Evolutionary conservation across 2,888 invertebrate genomes (phyloP).

Genomic region (Athetis lepigone): DNA sequence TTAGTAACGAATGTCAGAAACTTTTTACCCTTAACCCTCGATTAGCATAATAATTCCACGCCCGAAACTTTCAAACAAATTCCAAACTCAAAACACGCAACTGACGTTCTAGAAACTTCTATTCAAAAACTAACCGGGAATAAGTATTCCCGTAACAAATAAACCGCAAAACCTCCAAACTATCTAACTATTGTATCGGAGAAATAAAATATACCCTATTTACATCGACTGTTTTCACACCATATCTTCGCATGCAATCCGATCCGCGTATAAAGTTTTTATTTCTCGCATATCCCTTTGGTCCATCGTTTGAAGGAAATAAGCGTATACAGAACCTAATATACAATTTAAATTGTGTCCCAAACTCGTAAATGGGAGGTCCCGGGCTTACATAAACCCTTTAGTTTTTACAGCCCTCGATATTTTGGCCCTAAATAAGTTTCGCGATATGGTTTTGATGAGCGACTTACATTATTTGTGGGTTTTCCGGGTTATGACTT

Average conservation of each 20-base stretch:
- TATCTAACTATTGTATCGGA: constrained; percentile 52
- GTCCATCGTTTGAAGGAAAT: constrained; percentile 56
- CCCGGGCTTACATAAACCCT: constrained; percentile 71
- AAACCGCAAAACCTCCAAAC: constrained; percentile 62
- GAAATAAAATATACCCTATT: constrained; percentile 68
- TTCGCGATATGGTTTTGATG: constrained; percentile 70
- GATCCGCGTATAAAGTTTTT: constrained; percentile 77
- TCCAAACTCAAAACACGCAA: constrained; percentile 18
- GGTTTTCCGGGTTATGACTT: constrained; percentile 3
- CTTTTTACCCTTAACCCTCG: not conserved
- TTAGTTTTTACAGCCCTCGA: constrained; percentile 79
- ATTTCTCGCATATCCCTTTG: constrained; percentile 72
- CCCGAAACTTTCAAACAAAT: constrained; percentile 19
- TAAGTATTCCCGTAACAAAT: constrained; percentile 47
- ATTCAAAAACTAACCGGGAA: constrained; percentile 31
- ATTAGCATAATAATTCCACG: constrained; percentile 14
- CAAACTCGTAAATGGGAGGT: constrained; percentile 73
- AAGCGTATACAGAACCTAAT: constrained; percentile 73
- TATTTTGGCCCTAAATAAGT: constrained; percentile 72
- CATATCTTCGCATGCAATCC: constrained; percentile 75
- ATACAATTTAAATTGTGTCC: constrained; percentile 86
- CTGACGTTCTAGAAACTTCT: constrained; percentile 25
- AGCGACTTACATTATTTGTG: constrained; percentile 66
- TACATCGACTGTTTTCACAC: constrained; percentile 63
- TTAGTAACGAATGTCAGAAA: not conserved